Evolutionary conservation across 2,113 vertebrate species (phyloP).

Genomic region (Meles meles): DNA sequence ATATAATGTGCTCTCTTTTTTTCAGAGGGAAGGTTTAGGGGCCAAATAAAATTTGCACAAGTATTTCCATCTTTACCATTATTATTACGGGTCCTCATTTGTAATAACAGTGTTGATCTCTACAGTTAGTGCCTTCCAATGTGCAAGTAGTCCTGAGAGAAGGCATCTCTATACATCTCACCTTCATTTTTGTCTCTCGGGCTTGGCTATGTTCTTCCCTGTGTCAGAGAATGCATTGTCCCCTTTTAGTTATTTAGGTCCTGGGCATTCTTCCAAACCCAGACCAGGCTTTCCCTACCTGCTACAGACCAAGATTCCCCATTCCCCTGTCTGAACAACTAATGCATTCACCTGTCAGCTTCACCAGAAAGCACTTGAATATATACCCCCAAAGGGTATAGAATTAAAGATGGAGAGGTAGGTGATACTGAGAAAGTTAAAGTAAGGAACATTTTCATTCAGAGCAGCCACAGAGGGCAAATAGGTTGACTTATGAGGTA

Average conservation of each 20-base stretch:
- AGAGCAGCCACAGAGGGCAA: neutral
- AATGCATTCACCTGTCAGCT: neutral
- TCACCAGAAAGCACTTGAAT: neutral
- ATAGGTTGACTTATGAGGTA: neutral
- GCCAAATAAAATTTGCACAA: neutral
- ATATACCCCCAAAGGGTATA: neutral
- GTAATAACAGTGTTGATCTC: neutral
- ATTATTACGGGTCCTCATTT: neutral
- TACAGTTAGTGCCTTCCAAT: neutral
- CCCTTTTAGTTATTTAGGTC: neutral
- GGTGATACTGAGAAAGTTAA: neutral
- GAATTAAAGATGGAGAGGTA: neutral
- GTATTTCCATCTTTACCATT: neutral
- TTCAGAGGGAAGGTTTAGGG: neutral
- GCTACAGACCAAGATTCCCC: neutral
- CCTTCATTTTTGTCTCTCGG: neutral
- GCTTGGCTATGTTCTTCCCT: neutral
- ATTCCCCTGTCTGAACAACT: neutral
- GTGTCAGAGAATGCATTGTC: neutral
- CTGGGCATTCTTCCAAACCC: neutral
- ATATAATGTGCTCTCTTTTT: neutral
- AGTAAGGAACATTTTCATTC: neutral
- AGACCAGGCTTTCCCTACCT: neutral
- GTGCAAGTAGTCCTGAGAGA: neutral
- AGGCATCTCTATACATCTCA: neutral